These are phyloP conservation scores for Spinus olivaceus DNA, from an alignment of 2,797 vertebrate genomes.

Conservation along the genomic window DNA sequence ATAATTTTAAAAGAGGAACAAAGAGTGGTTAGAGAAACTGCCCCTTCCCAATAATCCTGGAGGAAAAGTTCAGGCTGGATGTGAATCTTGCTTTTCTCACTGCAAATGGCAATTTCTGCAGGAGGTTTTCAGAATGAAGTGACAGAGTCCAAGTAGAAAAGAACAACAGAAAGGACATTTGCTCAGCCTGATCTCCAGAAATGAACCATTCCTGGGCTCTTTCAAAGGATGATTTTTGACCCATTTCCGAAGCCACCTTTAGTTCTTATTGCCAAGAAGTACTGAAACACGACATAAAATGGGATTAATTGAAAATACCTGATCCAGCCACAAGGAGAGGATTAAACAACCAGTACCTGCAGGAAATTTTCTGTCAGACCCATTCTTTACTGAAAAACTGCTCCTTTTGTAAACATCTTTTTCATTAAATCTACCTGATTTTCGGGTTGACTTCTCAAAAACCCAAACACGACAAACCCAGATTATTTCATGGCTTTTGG, in stretches of 20 bases:
- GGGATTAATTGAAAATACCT: not conserved
- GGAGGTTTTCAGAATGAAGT: not conserved
- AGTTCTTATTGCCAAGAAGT: not conserved
- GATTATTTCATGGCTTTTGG: not conserved
- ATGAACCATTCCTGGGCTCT: not conserved
- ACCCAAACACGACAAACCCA: rapidly evolving
- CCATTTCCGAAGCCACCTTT: not conserved
- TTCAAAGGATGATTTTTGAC: not conserved
- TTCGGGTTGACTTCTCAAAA: not conserved
- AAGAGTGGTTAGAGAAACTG: not conserved
- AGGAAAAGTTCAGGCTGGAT: not conserved
- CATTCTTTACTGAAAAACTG: not conserved
- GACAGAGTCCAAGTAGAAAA: not conserved
- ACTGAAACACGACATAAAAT: not conserved
- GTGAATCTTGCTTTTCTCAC: not conserved
- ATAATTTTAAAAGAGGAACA: not conserved
- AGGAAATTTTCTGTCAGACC: not conserved
- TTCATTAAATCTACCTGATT: not conserved
- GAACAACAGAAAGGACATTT: not conserved
- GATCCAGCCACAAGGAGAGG: not conserved
- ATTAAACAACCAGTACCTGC: not conserved
- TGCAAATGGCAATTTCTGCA: not conserved
- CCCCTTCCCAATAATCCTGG: not conserved
- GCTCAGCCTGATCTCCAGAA: not conserved
- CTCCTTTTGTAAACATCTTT: not conserved